Evolutionary conservation across 2,888 invertebrate species (phyloP), one percentile per base, ranked within the genome.

Genomic region (Drosophila mettleri): DNA sequence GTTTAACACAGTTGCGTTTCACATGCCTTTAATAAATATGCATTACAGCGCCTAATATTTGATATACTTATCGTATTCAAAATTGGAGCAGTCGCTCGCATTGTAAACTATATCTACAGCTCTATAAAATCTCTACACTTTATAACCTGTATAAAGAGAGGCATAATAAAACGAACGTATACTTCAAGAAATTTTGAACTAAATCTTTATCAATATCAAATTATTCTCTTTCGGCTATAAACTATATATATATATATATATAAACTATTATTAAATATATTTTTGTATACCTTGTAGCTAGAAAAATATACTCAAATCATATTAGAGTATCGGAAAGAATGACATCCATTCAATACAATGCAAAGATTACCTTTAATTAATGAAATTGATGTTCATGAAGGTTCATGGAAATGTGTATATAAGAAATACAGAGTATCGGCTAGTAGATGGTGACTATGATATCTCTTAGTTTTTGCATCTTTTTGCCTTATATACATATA

Each of bases 21-120:
- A 39, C 29, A 53, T 29, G 39, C 53, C 22, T 34, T n/a, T 22
- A n/a, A 34, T 49, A 38, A 51, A 38, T 51, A 38, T 36, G 36
- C 51, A 53, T n/a, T 31, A 10, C 57, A 38, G 53, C 55, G 38
- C 43, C 38, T 39, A 74, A 64, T n/a, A 61, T 76, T 54, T 41
- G 20, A 64, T 41, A 22, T 48, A 59, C 49, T 49, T 46, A 61
- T 18, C 68, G 39, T 22, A 27, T 10, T 24, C 9, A 5, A 45
- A 43, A 61, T 61, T 75, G 65, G 54, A 54, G 51, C 76, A 75
- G 58, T 52, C 66, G 49, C 22, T 45, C 31, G 4, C 29, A 24
- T 16, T 52, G 20, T 69, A 68, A 72, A 69, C 74, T 36, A 59
- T 55, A 55, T 74, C 48, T 36, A 4, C 3, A 22, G 22, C 6